phyloP scores from a whole-genome alignment of 2,797 vertebrate genomes.

The Melanotaenia boesemani region DNA sequence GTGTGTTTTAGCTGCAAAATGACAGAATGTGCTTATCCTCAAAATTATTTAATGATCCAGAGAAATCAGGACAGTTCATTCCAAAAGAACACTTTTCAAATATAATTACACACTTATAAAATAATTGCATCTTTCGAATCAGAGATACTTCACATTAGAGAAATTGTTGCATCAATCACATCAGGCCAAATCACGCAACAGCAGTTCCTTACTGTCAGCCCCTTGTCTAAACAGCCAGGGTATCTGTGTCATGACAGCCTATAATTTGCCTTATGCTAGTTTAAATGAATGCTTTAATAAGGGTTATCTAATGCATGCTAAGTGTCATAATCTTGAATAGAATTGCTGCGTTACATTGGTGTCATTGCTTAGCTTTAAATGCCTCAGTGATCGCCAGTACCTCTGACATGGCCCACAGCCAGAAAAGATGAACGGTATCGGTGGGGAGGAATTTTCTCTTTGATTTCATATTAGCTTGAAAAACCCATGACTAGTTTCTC shows the following conservation, averaged over 20 bases:
- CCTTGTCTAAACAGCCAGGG: slow-evolving; percentile 71
- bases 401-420: slow-evolving; percentile 57
- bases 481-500: slow-evolving; percentile 31
- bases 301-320: slow-evolving; percentile 75
- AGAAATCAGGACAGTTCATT: slow-evolving; percentile 49
- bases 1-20: slow-evolving; percentile 32
- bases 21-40: slow-evolving; percentile 34
- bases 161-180: slow-evolving; percentile 69
- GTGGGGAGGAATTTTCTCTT: slow-evolving; percentile 44
- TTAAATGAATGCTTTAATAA: slow-evolving; percentile 75
- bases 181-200: slow-evolving; percentile 56
- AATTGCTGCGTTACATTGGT: slow-evolving; percentile 66
- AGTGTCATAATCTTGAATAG: slow-evolving; percentile 78
- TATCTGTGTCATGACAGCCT: slow-evolving; percentile 65
- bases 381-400: slow-evolving; percentile 62
- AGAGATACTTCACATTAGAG: slow-evolving; percentile 49
- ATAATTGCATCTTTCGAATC: slow-evolving; percentile 62
- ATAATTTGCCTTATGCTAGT: slow-evolving; percentile 71
- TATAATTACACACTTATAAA: slow-evolving; percentile 61
- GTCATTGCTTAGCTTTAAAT: slow-evolving; percentile 61
- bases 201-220: slow-evolving; percentile 61
- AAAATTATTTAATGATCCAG: slow-evolving; percentile 49
- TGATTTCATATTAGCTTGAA: slow-evolving; percentile 41
- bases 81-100: slow-evolving; percentile 46
- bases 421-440: slow-evolving; percentile 29